phyloP scores from a whole-genome alignment of 2,888 invertebrate species.

The Odontothrips loti region DNA sequence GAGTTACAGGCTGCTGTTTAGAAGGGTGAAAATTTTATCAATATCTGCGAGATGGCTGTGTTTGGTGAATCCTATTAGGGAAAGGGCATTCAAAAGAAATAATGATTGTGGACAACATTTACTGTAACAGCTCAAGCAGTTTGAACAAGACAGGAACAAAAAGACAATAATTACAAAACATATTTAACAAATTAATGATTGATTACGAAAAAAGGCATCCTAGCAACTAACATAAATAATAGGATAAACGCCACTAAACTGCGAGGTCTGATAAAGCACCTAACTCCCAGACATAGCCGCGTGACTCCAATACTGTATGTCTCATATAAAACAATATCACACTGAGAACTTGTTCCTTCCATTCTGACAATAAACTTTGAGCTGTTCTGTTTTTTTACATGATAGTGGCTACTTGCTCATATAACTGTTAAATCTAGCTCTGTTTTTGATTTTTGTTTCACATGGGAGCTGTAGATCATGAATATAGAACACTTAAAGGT shows the following conservation, averaged over 20 bases:
- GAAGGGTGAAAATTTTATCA: no score
- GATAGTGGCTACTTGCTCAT: no score
- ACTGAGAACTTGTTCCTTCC: neutral
- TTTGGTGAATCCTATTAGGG: no score
- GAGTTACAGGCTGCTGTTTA: no score
- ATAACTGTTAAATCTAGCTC: no score
- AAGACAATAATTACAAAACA: neutral
- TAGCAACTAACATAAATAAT: conserved; percentile 9
- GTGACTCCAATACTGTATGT: neutral
- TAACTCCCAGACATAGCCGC: neutral
- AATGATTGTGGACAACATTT: neutral
- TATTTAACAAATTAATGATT: neutral
- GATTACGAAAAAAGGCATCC: neutral
- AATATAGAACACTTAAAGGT: neutral
- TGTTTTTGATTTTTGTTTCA: no score
- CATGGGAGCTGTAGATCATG: neutral
- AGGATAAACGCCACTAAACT: neutral
- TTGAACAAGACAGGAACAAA: neutral
- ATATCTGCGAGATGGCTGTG: no score
- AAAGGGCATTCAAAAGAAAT: neutral
- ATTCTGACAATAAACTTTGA: neutral
- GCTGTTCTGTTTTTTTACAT: no score
- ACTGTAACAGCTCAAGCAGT: neutral
- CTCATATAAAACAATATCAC: neutral
- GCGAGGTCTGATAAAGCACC: neutral